Base-by-base conservation (phyloP, 2,888 invertebrate genomes). In the Chelonus formosanus region DNA sequence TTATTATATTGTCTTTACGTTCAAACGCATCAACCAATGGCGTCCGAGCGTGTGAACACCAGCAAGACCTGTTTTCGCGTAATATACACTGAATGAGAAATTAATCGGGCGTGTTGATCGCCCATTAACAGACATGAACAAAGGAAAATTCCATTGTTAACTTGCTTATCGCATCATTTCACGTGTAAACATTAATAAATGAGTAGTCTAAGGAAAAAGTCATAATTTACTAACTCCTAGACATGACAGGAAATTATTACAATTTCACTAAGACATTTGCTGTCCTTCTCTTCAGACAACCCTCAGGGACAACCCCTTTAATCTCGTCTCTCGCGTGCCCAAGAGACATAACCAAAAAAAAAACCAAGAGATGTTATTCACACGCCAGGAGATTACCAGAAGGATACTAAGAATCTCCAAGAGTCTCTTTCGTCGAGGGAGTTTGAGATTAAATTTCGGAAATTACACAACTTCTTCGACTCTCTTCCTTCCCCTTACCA, bases 51-150 rank as follows among this genome's bases (percentile, higher is more conserved):
- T 69, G 64, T 67, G 52, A 56, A 65, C 70, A 64, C 63, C 60
- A 10, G 45, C 50, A 52, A 43, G 36, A 56, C 32, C 52, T 65
- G 65, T 69, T 65, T 63, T 65, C 65, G 50, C 67, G 55, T 62
- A 64, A 67, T 60, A 64, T 71, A 65, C 69, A 70, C 65, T 72
- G 70, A 71, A 73, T 73, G 74, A 71, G 71, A 73, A 75, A 76
- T 74, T 75, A 75, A 73, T 73, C 75, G 72, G 63, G 68, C 69
- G 72, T 71, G 70, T 70, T 72, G 74, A 74, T 75, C 73, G 73
- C 73, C 73, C 70, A 74, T 75, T 75, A 73, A 72, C 71, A 55
- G 61, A 56, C 44, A 50, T 63, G 54, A 62, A 67, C 62, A 62
- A 67, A 63, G 66, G 66, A 62, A 66, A 66, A 62, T 66, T 66